These are phyloP conservation scores for Eulemur albifrons DNA, from an alignment of 2,797 vertebrate genomes.

Conservation along the genomic window DNA sequence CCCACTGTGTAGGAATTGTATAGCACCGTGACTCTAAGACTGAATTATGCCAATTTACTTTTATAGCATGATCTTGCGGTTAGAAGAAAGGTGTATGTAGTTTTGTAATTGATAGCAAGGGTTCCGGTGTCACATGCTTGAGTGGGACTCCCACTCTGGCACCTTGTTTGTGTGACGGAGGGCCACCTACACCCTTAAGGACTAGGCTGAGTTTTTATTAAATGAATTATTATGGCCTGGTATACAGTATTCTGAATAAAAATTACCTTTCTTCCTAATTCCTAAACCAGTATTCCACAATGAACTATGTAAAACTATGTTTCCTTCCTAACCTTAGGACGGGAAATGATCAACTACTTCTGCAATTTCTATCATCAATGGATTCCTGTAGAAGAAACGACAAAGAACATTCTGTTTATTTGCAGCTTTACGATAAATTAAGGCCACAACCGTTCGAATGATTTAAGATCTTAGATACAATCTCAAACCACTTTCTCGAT, in stretches of 20 bases:
- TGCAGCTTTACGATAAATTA: slow-evolving; percentile 21
- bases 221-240: not conserved
- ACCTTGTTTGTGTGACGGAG: not conserved
- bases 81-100: not conserved
- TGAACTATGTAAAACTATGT: not conserved
- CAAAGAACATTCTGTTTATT: not conserved
- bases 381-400: not conserved
- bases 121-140: not conserved
- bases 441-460: not conserved
- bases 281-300: not conserved
- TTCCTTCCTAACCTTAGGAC: not conserved
- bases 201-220: not conserved
- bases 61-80: not conserved
- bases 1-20: not conserved
- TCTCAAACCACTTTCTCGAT: not conserved
- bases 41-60: not conserved
- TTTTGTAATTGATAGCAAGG: not conserved
- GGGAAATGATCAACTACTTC: not conserved
- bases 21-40: not conserved
- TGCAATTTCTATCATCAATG: not conserved
- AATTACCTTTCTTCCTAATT: slow-evolving; percentile 11
- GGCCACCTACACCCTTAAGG: not conserved
- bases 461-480: not conserved
- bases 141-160: not conserved
- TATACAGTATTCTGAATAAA: not conserved